Evolutionary conservation across 2,797 vertebrate species (phyloP), one percentile per base, ranked within the genome.

Genomic region (Hypotaenidia philippensis): DNA sequence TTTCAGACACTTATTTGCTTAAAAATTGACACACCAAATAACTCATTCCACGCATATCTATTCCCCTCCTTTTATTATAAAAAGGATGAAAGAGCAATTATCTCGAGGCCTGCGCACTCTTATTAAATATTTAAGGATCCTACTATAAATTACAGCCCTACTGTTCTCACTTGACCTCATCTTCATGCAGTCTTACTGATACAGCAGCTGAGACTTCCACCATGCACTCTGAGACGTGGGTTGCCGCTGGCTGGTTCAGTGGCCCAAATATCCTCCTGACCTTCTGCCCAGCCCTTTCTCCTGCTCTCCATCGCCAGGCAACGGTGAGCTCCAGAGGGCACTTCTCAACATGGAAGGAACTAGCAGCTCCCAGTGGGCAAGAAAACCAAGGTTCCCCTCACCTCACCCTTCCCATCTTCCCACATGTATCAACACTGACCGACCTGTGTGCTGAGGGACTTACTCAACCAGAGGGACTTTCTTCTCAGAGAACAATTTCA

Each of bases 91-190:
- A 90, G n/a, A 75, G 40, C 14, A 90, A 69, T 68, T 93, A 74
- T 57, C 78, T 92, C 0, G 0, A 94, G 87, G 32, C 80, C 57
- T 77, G 36, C 7, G 10, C 16, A 27, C 23, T 60, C 50, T 6
- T 50, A 45, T 53, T 83, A 89, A 85, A 86, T 88, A 81, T 72
- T 91, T 65, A 90, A 86, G 47, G 91, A 88, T 65, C 55, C 20
- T 61, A 10, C 61, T 18, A 90, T 52, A 86, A 94, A 88, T 90
- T 71, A 70, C 41, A 94, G 65, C 23, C 20, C 53, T 41, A 61
- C 25, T 10, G 32, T 86, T 91, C 86, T 79, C 76, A 81, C 53
- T 68, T 88, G 85, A 91, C 65, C 76, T 83, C 45, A 38, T 88
- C 57, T 86, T 79, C 69, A 47, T 16, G n/a, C 23, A 41, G 38